Evolutionary conservation across 2,888 invertebrate species (phyloP), one percentile per base, ranked within the genome.

Genomic region (Octonoba sinensis): DNA sequence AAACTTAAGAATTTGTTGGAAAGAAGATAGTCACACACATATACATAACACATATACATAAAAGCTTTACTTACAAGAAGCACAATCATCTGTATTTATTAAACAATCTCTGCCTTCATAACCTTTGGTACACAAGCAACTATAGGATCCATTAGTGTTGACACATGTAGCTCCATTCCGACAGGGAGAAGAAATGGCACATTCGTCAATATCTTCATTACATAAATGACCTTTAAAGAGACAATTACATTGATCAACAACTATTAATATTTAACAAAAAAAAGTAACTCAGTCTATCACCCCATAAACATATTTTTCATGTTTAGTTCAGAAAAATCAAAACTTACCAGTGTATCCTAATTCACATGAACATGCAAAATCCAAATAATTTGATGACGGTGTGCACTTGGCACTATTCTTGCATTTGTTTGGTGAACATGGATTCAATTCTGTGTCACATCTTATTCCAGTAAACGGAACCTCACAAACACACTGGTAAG

Each of bases 121-220:
- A 0, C 97, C 97, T 82, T 93, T 91, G 0, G 93, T 96, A 89
- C 99, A 99, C 86, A 97, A 95, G 90, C 98, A 99, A n/a, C 95
- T 94, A 90, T 93, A 97, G 6, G 96, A 94, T 12, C 97, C 97
- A 62, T 93, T 91, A 3, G 93, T 93, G 90, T 98, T 97, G 64
- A 94, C 94, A 88, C 98, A 98, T 2, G 95, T 95, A 88, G 96
- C 95, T 0, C 97, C 97, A 86, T 97, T 97, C 85, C 96, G 95
- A 87, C 97, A 97, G 87, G 88, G 87, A 0, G 97, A 97, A 88
- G 82, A 83, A 86, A 93, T 89, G 46, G 94, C 93, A 87, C 98
- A 99, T 89, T 98, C 97, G 88, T 98, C 97, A 72, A 97, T 95
- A 88, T 98, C 97, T 82, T 92, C 91, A 87, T 95, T 94, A 89